A percentile compares a stretch with the other conserved stretches of the same genome.
Evolutionary conservation across 2,888 invertebrate species (phyloP).

Genomic region (Aplocera efformata): DNA sequence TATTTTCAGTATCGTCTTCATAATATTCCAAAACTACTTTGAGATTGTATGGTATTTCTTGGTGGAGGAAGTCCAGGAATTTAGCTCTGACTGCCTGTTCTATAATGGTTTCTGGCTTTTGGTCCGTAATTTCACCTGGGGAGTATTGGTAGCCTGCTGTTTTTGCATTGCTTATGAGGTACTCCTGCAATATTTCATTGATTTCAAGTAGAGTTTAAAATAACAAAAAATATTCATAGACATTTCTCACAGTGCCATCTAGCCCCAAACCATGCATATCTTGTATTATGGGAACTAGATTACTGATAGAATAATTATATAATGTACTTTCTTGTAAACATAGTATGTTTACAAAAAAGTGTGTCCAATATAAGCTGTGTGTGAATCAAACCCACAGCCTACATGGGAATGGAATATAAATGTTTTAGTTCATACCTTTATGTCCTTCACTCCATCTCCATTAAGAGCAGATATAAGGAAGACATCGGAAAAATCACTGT

Average conservation of each 20-base stretch:
- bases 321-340: no score
- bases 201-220: not conserved
- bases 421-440: conserved; percentile 77
- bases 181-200: conserved; percentile 76
- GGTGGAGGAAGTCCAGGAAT: conserved; percentile 89
- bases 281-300: no score
- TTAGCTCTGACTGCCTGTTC: conserved; percentile 89
- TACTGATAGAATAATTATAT: no score
- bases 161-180: conserved; percentile 84
- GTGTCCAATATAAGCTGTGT: no score
- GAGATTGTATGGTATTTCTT: conserved; percentile 93
- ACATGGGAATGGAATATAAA: not conserved
- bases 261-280: no score
- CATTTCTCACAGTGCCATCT: no score
- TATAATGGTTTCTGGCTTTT: conserved; percentile 84
- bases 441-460: conserved; percentile 86
- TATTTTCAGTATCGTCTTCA: conserved; percentile 76
- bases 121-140: conserved; percentile 85
- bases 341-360: no score
- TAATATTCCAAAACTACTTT: conserved; percentile 84
- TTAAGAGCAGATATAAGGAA: conserved; percentile 95
- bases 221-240: no score
- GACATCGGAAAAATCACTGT: conserved; percentile 87
- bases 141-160: conserved; percentile 85
- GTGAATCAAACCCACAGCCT: no score